These are phyloP conservation scores for Seira musarum DNA, from an alignment of 2,888 invertebrate species.

Conservation along the genomic window DNA sequence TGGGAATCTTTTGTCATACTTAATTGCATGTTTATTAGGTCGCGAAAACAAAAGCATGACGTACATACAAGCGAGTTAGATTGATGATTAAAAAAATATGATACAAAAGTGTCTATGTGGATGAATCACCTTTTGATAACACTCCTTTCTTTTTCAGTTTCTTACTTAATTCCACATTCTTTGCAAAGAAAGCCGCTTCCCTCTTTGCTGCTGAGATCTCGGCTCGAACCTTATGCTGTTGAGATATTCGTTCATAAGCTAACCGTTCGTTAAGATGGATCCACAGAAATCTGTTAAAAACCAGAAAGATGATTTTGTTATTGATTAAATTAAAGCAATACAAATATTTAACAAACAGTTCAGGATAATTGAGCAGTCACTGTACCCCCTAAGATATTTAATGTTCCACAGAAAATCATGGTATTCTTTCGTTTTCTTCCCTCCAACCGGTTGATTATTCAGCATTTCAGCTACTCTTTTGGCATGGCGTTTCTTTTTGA, in stretches of 20 bases:
- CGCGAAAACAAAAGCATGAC: too few relatives aligned
- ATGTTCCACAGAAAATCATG: slow-evolving; percentile 96
- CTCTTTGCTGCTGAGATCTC: slow-evolving; percentile 94
- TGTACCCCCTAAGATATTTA: slow-evolving; percentile 88
- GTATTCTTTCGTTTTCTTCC: slow-evolving; percentile 88
- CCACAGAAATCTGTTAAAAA: slow-evolving; percentile 88
- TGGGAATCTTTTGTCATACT: slow-evolving; percentile 30
- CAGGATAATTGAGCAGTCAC: slow-evolving; percentile 1
- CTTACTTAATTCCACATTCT: slow-evolving; percentile 85
- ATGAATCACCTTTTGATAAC: slow-evolving; percentile 23
- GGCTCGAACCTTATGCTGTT: slow-evolving; percentile 86
- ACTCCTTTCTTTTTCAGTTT: slow-evolving; percentile 76
- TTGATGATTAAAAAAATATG: too few relatives aligned
- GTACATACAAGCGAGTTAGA: too few relatives aligned
- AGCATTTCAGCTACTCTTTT: slow-evolving; percentile 86
- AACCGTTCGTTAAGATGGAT: slow-evolving; percentile 93
- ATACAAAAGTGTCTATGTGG: neutral
- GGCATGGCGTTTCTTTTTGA: slow-evolving; percentile 88
- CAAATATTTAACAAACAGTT: too few relatives aligned
- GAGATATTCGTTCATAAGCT: slow-evolving; percentile 92
- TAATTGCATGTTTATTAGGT: too few relatives aligned
- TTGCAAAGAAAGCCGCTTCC: slow-evolving; percentile 89
- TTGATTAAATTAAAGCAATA: too few relatives aligned
- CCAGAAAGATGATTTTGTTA: too few relatives aligned
- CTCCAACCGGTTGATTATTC: slow-evolving; percentile 91